A percentile compares a stretch with the other conserved stretches of the same genome.
Conservation (phyloP, 2,888 invertebrate species). For the Platycheirus albimanus region DNA sequence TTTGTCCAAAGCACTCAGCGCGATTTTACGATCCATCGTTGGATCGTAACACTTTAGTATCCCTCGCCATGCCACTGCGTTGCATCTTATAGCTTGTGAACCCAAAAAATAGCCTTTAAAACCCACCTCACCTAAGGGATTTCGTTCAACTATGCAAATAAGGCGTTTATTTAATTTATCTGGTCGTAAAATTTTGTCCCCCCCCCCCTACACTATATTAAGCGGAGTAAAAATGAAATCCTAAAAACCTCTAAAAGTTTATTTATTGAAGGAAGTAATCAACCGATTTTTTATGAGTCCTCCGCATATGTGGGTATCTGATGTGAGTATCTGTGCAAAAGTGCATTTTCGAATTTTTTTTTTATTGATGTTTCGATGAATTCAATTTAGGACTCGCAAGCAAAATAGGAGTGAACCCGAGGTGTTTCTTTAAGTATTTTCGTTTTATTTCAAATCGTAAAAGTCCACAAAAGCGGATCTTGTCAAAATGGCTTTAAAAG, state of each 20-base stretch:
- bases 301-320: neutral
- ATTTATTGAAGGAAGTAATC: slow-evolving; percentile 72
- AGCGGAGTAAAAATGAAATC: slow-evolving; percentile 22
- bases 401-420: slow-evolving; percentile 6
- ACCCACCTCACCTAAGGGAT: slow-evolving; percentile 16
- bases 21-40: slow-evolving; percentile 70
- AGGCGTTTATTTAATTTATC: slow-evolving; percentile 73
- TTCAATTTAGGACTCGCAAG: slow-evolving; percentile 33
- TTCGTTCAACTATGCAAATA: slow-evolving; percentile 66
- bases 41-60: slow-evolving; percentile 62
- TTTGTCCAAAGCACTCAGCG: slow-evolving; percentile 64
- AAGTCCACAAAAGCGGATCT: slow-evolving; percentile 72
- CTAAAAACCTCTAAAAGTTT: slow-evolving; percentile 49
- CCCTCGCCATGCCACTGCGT: slow-evolving; percentile 59
- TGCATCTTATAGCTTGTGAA: slow-evolving; percentile 34
- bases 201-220: no score
- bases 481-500: slow-evolving; percentile 60
- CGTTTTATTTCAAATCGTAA: slow-evolving; percentile 68
- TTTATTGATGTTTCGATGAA: slow-evolving; percentile 52
- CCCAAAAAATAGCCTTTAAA: slow-evolving; percentile 4
- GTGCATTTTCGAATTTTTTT: slow-evolving; percentile 65
- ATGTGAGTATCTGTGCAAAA: slow-evolving; percentile 48
- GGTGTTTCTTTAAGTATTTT: slow-evolving; percentile 70
- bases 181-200: slow-evolving; percentile 51
- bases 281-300: slow-evolving; percentile 59